A percentile compares a stretch with the other conserved stretches of the same genome.
Evolutionary conservation across 2,797 vertebrate species (phyloP).

Genomic region (Gorsachius magnificus): DNA sequence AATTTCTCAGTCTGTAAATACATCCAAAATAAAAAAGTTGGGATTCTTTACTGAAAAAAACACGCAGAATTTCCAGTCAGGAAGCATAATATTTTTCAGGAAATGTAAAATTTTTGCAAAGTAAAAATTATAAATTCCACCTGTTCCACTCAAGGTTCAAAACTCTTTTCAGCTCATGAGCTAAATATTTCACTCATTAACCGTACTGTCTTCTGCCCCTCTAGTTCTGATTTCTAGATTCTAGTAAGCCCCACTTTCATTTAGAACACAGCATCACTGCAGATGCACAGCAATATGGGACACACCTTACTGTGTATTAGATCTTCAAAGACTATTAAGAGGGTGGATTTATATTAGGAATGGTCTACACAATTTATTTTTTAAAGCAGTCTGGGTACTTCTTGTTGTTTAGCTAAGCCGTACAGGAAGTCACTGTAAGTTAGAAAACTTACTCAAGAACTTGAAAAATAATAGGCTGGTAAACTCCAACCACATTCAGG

Average conservation of each 20-base stretch:
- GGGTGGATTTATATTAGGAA: background rate
- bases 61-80: background rate
- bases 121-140: background rate
- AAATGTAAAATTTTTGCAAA: background rate
- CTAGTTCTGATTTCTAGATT: background rate
- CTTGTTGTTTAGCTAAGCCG: background rate
- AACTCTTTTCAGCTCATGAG: background rate
- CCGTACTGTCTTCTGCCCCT: background rate
- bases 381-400: background rate
- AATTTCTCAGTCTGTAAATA: background rate
- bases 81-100: background rate
- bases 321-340: background rate
- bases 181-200: background rate
- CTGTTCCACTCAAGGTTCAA: background rate
- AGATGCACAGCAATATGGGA: background rate
- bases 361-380: rapidly evolving
- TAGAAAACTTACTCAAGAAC: background rate
- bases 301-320: background rate
- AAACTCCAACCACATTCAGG: background rate
- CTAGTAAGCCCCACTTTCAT: background rate
- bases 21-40: background rate
- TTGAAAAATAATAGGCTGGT: background rate
- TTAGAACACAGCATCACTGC: background rate
- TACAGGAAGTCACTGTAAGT: background rate
- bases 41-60: background rate